Percentiles rank a stretch among this genome's conserved stretches.
Evolutionary conservation across 2,113 vertebrate species (phyloP).

Genomic region (Crotalus horridus): DNA sequence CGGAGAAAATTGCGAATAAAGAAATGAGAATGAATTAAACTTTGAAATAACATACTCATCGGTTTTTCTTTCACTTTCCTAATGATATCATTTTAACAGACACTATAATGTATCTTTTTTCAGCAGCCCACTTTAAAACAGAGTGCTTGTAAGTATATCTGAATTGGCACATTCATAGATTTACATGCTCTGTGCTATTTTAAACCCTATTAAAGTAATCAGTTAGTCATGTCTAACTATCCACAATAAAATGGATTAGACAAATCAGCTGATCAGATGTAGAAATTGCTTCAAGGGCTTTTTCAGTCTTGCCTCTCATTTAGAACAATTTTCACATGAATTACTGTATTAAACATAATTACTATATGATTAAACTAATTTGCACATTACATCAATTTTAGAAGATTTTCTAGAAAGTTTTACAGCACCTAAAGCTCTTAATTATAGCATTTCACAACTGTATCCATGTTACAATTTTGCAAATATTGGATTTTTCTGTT

Average conservation of each 20-base stretch:
- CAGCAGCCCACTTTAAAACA: conserved; percentile 45
- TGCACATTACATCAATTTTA: conserved; percentile 60
- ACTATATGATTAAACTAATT: conserved; percentile 59
- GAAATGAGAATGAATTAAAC: background rate
- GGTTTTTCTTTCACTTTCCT: conserved; percentile 44
- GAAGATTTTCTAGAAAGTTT: conserved; percentile 56
- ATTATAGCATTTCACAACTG: conserved; percentile 52
- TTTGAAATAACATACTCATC: background rate
- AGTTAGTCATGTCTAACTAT: conserved; percentile 66
- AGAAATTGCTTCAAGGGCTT: conserved; percentile 51
- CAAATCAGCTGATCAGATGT: conserved; percentile 66
- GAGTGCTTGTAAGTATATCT: conserved; percentile 66
- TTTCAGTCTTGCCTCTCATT: conserved; percentile 50
- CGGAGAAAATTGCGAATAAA: background rate
- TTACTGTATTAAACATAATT: conserved; percentile 59
- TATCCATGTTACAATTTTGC: conserved; percentile 50
- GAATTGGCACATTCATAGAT: conserved; percentile 60
- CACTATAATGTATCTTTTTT: conserved; percentile 49
- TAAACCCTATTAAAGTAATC: conserved; percentile 71
- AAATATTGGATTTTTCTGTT: conserved; percentile 54
- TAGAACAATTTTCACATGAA: conserved; percentile 54
- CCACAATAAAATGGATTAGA: conserved; percentile 72
- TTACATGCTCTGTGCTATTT: conserved; percentile 66
- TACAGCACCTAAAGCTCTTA: conserved; percentile 54
- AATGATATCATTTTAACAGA: conserved; percentile 57